Conservation (phyloP, 2,797 vertebrate genomes). For the Spinibarbus caldwelli region DNA sequence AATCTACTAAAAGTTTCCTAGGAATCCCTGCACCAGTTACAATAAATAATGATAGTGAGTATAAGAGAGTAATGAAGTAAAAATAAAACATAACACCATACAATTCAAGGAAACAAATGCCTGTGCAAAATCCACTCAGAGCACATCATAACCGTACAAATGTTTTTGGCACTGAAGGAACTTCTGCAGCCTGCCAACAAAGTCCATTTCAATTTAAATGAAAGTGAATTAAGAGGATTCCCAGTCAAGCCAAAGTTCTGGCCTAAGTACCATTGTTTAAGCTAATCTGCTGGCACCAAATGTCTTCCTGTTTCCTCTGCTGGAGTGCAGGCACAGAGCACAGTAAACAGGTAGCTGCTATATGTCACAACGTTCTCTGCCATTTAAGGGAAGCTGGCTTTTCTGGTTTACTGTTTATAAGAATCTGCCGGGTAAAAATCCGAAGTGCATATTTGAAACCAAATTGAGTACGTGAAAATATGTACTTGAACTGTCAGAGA, state of each 20-base stretch:
- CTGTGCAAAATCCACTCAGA: slow-evolving; percentile 63
- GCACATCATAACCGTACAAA: slow-evolving; percentile 71
- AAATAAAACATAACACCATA: neutral
- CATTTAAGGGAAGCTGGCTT: slow-evolving; percentile 32
- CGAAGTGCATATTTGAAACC: neutral
- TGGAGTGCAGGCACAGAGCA: slow-evolving; percentile 62
- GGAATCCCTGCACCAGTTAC: neutral
- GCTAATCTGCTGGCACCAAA: slow-evolving; percentile 75
- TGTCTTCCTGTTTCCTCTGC: slow-evolving; percentile 70
- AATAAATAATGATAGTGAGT: neutral
- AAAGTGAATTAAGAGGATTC: slow-evolving; percentile 83
- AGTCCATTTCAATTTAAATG: slow-evolving; percentile 83
- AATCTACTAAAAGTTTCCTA: neutral
- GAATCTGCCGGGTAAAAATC: slow-evolving; percentile 7
- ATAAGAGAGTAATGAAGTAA: neutral
- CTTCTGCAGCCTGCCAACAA: slow-evolving; percentile 73
- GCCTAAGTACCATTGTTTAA: slow-evolving; percentile 77
- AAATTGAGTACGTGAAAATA: neutral
- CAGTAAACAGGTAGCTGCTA: slow-evolving; percentile 57
- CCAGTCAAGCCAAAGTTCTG: slow-evolving; percentile 76
- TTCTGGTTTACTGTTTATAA: neutral
- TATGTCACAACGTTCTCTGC: slow-evolving; percentile 42
- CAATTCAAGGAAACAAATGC: slow-evolving; percentile 60
- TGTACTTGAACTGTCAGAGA: neutral
- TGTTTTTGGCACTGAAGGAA: slow-evolving; percentile 74